A percentile compares a stretch with the other conserved stretches of the same genome.
These are phyloP conservation scores for Coilia nasus DNA, from an alignment of 2,797 vertebrate species.

Conservation along the genomic window DNA sequence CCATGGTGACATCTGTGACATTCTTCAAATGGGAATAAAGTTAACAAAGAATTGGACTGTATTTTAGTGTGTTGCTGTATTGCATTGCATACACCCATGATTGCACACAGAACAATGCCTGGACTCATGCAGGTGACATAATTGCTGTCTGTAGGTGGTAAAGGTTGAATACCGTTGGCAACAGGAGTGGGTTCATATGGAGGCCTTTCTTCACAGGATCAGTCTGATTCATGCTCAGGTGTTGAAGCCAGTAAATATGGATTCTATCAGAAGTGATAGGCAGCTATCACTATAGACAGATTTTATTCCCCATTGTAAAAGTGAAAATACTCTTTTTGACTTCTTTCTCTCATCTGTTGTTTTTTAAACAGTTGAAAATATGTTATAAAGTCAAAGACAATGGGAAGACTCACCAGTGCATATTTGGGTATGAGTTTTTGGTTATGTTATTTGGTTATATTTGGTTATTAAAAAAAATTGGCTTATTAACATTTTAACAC, in stretches of 20 bases:
- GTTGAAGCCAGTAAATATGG: constrained; percentile 22
- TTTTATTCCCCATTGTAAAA: not conserved
- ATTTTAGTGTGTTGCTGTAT: not conserved
- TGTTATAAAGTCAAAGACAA: constrained; percentile 58
- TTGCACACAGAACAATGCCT: not conserved
- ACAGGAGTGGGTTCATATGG: constrained; percentile 20
- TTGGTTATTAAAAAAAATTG: not conserved
- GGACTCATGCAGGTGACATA: not conserved
- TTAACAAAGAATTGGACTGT: not conserved
- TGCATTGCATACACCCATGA: not conserved
- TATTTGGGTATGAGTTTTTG: constrained; percentile 61
- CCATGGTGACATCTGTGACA: not conserved
- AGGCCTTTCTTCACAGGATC: constrained; percentile 64
- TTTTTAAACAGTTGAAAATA: constrained; percentile 60
- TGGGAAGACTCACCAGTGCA: constrained; percentile 43
- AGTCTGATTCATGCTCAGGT: constrained; percentile 68
- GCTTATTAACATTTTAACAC: no score
- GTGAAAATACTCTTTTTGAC: not conserved
- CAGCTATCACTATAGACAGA: not conserved
- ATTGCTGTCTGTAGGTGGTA: not conserved
- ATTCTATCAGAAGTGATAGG: not conserved
- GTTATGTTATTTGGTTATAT: not conserved
- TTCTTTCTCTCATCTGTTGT: not conserved
- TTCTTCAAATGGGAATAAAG: not conserved
- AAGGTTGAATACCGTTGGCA: not conserved